Conservation (phyloP, 2,113 vertebrate genomes). For the Hystrix cristata region DNA sequence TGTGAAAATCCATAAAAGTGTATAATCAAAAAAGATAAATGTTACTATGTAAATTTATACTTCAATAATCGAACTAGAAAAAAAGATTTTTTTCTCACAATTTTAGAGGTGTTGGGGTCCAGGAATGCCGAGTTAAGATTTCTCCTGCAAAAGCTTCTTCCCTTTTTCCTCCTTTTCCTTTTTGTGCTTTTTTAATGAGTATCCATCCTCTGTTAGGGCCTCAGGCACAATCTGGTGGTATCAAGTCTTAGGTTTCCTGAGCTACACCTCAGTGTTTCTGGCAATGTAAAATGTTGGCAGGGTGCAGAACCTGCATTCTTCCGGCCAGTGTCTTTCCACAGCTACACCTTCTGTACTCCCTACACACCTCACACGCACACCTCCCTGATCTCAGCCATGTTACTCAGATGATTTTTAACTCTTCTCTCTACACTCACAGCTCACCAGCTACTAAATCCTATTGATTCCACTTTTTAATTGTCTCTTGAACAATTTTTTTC, state of each 20-base stretch:
- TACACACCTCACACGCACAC: neutral
- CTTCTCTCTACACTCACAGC: neutral
- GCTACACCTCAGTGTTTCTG: neutral
- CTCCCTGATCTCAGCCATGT: neutral
- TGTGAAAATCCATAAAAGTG: neutral
- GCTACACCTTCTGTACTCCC: neutral
- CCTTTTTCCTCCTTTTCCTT: neutral
- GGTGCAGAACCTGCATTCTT: neutral
- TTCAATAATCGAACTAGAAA: neutral
- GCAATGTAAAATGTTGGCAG: neutral
- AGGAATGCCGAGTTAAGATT: neutral
- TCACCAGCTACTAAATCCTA: neutral
- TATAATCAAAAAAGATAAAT: neutral
- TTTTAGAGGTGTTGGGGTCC: neutral
- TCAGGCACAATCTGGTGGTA: neutral
- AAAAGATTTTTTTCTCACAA: neutral
- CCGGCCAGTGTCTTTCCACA: neutral
- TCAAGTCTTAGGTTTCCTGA: neutral
- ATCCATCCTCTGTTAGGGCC: neutral
- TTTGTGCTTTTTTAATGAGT: neutral
- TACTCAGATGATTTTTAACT: neutral
- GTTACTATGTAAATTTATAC: neutral
- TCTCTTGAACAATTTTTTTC: neutral
- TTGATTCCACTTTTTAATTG: slow-evolving; percentile 8
- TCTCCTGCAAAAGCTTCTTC: neutral